Evolutionary conservation across 2,797 vertebrate genomes (phyloP), one percentile per base, ranked within the genome.

Genomic region (Prionace glauca): DNA sequence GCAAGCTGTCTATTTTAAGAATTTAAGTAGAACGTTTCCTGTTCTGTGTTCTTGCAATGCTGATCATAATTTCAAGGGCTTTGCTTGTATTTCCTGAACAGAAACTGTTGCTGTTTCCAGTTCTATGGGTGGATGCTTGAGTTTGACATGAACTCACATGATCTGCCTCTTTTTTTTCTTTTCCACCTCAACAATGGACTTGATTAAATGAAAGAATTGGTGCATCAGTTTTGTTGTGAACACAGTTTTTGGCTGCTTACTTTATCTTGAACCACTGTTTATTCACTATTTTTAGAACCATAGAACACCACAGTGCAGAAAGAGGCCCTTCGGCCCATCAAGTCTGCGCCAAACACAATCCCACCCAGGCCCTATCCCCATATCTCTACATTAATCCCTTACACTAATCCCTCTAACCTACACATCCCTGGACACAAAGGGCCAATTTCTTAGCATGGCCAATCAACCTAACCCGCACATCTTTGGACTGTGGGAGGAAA

Each of bases 1-100:
- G 36, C 67, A 74, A 94, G 41, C 92, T 94, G 69, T 94, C 92
- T 94, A 94, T 94, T 71, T 94, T 71, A 94, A 94, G 56, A 50
- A 62, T 90, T 90, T 29, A 90, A 32, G 50, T 7, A 24, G n/a
- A 67, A 69, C 4, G 41, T 92, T 92, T 92, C 90, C 90, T 67
- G 90, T 71, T 41, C 92, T 26, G 16, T 94, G 92, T 50, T 94
- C 36, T 71, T 94, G 69, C 65, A 65, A 69, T 94, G 69, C 16
- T 5, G 20, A 26, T 18, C 26, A 50, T 50, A 41, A 50, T 72
- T 72, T 94, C 92, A 94, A 50, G 67, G 69, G 50, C 67, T 94
- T 32, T 72, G 41, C 92, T 94, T 18, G 50, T 45, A 24, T 94
- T 94, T 94, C 67, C 69, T 94, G 67, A 72, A 72, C 67, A 93